These are phyloP conservation scores for Melanotaenia nigrans DNA, from an alignment of 2,797 vertebrate genomes.

Conservation along the genomic window DNA sequence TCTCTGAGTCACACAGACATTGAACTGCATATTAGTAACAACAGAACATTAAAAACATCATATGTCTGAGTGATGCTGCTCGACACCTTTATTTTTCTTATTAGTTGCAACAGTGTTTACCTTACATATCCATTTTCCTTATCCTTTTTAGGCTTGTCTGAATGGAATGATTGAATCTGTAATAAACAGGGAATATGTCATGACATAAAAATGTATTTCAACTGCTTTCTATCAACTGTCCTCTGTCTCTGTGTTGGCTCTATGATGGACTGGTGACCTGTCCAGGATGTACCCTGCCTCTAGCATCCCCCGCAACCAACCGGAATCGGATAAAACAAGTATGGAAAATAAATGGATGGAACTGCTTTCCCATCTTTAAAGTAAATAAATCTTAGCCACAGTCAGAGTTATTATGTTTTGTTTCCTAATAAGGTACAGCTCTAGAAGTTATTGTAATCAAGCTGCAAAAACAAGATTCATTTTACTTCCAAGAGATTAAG, in stretches of 20 bases:
- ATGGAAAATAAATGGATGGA: background rate
- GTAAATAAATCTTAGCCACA: background rate
- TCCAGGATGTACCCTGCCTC: background rate
- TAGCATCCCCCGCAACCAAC: background rate
- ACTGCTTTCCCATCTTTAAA: constrained; percentile 1
- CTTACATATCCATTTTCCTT: constrained; percentile 95
- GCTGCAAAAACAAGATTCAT: background rate
- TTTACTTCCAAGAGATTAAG: background rate
- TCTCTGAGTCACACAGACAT: constrained; percentile 58
- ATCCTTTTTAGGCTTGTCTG: constrained; percentile 91
- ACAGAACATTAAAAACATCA: background rate
- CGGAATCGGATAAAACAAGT: background rate
- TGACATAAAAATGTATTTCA: background rate
- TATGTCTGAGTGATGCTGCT: background rate
- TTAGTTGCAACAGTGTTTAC: constrained; percentile 70
- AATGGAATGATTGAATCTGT: constrained; percentile 84
- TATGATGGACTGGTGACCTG: background rate
- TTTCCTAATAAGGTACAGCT: background rate
- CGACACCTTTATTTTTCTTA: constrained; percentile 1
- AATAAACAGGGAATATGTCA: constrained; percentile 44
- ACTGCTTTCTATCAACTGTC: background rate
- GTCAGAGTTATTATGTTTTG: constrained; percentile 6
- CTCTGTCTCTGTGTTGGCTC: background rate
- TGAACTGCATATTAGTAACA: constrained; percentile 20
- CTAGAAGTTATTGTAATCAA: background rate